Percentiles rank a stretch among this genome's conserved stretches.
Evolutionary conservation across 1,140 invertebrate species (phyloP).

Genomic region (Ylistrum balloti): DNA sequence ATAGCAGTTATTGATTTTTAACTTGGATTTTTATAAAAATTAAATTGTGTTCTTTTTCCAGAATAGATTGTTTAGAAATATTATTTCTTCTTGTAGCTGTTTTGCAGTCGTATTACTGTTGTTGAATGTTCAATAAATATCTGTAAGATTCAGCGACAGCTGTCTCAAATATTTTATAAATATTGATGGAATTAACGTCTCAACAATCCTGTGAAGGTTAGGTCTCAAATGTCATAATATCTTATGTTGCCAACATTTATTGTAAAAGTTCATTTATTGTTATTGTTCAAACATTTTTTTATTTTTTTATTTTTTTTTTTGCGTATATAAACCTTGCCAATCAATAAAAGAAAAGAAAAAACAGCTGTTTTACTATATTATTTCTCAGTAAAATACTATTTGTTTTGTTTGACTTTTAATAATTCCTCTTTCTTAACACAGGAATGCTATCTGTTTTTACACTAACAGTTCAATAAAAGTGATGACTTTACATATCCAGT

Average conservation of each 20-base stretch:
- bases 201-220: not conserved
- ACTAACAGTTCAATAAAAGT: too few species aligned
- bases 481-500: too few species aligned
- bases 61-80: too few species aligned
- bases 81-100: too few species aligned
- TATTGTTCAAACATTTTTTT: not conserved
- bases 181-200: not conserved
- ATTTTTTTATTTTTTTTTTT: not conserved
- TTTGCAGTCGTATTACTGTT: not conserved
- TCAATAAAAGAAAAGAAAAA: not conserved
- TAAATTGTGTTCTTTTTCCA: too few species aligned
- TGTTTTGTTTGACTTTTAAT: not conserved
- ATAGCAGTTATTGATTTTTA: too few species aligned
- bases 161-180: conserved; percentile 3
- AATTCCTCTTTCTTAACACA: too few species aligned
- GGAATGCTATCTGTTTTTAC: not conserved
- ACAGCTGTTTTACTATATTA: not conserved
- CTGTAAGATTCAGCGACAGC: not conserved
- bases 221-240: conserved; percentile 4
- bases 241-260: not conserved
- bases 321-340: not conserved
- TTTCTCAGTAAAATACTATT: not conserved
- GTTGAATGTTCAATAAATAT: not conserved
- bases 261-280: not conserved
- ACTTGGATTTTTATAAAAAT: too few species aligned